phyloP scores from a whole-genome alignment of 2,888 invertebrate genomes.

The Lacanobia wlatinum region DNA sequence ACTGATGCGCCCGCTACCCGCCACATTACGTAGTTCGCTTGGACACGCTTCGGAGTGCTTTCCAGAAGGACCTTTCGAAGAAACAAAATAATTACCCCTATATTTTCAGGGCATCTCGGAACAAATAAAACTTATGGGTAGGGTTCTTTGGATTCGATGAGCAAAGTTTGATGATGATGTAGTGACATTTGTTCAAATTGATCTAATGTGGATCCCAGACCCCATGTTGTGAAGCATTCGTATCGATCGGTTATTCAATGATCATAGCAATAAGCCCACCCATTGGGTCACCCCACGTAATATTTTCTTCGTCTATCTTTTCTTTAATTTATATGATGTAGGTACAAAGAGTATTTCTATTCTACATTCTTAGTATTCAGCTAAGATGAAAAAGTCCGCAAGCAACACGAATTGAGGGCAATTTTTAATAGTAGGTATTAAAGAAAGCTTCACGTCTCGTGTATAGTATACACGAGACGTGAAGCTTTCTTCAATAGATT shows the following conservation, averaged over 20 bases:
- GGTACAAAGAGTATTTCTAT: too few relatives aligned
- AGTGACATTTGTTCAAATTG: neutral
- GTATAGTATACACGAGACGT: neutral
- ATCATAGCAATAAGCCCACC: too few relatives aligned
- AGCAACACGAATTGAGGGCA: neutral
- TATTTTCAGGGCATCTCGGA: neutral
- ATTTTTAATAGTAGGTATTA: neutral
- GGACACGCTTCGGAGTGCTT: constrained; percentile 89
- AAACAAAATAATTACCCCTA: neutral
- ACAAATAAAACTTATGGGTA: neutral
- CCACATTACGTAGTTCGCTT: constrained; percentile 98
- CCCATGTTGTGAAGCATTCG: neutral
- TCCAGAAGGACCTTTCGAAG: constrained; percentile 80
- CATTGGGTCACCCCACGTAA: too few relatives aligned
- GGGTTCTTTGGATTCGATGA: neutral
- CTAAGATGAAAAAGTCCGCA: neutral
- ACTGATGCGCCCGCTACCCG: constrained; percentile 95
- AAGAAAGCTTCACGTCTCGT: too few relatives aligned
- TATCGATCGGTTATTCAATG: neutral
- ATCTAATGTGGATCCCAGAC: neutral
- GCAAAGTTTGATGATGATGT: neutral
- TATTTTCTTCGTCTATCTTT: too few relatives aligned
- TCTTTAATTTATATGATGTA: too few relatives aligned
- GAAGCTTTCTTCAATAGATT: neutral
- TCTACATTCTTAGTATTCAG: too few relatives aligned